Evolutionary conservation across 2,888 invertebrate genomes (phyloP).

Genomic region (Oligia fasciuncula): DNA sequence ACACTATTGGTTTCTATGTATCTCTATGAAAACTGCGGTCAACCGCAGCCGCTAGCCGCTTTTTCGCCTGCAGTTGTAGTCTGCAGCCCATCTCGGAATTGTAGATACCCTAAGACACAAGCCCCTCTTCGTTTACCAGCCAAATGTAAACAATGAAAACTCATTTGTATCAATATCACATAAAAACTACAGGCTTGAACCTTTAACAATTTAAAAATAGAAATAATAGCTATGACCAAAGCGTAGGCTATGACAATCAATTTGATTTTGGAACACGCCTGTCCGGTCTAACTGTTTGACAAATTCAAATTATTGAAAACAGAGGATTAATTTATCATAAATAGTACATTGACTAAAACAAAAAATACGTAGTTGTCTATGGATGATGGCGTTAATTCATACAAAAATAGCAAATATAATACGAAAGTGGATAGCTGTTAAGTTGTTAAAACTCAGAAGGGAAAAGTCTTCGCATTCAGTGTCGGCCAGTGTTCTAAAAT

Average conservation of each 20-base stretch:
- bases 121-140: no score
- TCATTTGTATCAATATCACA: not conserved
- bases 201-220: not conserved
- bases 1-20: no score
- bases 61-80: no score
- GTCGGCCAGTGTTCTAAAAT: constrained; percentile 40
- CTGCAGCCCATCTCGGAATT: no score
- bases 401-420: constrained; percentile 33
- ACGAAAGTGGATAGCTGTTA: constrained; percentile 43
- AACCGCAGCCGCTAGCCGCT: no score
- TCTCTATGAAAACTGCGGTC: no score
- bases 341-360: not conserved
- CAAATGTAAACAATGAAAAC: not conserved
- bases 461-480: constrained; percentile 19
- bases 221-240: not conserved
- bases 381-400: constrained; percentile 41
- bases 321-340: not conserved
- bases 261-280: constrained; percentile 21
- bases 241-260: not conserved
- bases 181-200: not conserved
- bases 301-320: not conserved
- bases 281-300: not conserved
- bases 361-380: constrained; percentile 30
- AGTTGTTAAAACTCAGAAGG: constrained; percentile 25
- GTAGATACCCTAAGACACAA: no score